Base-by-base conservation (phyloP, 2,113 vertebrate genomes). In the Anthoscopus minutus region DNA sequence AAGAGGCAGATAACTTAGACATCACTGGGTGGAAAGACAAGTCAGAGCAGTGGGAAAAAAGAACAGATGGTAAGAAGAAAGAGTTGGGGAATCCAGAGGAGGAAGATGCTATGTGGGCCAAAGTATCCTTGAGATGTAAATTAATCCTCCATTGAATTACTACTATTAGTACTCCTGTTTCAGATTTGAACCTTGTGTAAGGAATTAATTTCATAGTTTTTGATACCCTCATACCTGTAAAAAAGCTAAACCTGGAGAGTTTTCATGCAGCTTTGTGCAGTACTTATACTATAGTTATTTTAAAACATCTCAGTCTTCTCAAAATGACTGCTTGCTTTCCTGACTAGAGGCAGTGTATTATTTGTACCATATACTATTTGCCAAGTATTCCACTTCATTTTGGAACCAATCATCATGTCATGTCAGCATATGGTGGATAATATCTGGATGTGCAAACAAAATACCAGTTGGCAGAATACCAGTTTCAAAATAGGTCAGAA, bases 361-460 rank as follows among this genome's bases (percentile, higher is more conserved):
- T 95, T 97, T 96, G 86, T 93, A 90, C 90, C 88, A 92, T 97
- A 88, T 95, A 96, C 88, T 96, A 93, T 95, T 96, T 97, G 96
- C 93, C 93, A 96, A 95, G 85, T 94, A 94, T 96, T 96, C 79
- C 60, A 90, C 92, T 94, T 96, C 80, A 93, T 96, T 97, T 96
- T 96, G 95, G 96, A 96, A 96, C 93, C 94, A 96, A 94, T 97
- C 94, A 94, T 96, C 92, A 90, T 95, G 94, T 94, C 95, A 94
- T 96, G 94, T 96, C 95, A 97, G 93, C 94, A 95, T 96, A 94
- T 96, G 95, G 93, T 96, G 90, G 89, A 94, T 96, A 97, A 96
- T 96, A 96, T 95, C 94, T 96, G 95, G 88, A 96, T 96, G 94
- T 96, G 88, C 94, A 96, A 96, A 96, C 94, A 96, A 96, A 97